Conservation (phyloP, 2,797 vertebrate genomes). For the Scomberomorus guttatus region DNA sequence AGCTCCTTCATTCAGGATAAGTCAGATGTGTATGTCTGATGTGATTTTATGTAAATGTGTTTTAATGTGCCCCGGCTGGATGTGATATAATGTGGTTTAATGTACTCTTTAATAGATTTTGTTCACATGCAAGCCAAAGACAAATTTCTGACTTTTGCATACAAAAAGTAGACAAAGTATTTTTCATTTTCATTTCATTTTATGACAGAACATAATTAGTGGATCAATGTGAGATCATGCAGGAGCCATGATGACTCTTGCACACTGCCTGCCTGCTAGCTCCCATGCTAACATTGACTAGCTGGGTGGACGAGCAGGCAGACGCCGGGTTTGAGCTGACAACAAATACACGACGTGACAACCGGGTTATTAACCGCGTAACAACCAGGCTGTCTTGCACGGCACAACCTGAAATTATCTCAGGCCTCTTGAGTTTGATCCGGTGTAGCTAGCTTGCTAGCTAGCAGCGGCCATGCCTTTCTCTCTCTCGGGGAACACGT, state of each 20-base stretch:
- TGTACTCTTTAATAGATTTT: too few species aligned
- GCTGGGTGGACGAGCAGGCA: not conserved
- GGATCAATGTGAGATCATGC: not conserved
- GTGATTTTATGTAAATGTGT: too few species aligned
- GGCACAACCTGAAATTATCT: accelerated
- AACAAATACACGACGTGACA: constrained; percentile 36
- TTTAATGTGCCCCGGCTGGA: too few species aligned
- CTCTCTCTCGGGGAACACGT: constrained; percentile 78
- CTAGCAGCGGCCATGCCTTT: constrained; percentile 67
- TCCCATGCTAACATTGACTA: constrained; percentile 46
- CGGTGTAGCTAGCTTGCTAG: constrained; percentile 6
- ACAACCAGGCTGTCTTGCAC: accelerated
- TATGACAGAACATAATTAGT: not conserved
- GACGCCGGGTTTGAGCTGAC: constrained; percentile 5
- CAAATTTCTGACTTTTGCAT: too few species aligned
- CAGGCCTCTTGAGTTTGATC: accelerated
- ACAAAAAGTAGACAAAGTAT: too few species aligned
- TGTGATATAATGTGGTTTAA: too few species aligned
- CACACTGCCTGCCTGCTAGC: constrained; percentile 34
- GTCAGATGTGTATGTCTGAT: accelerated
- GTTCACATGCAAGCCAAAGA: too few species aligned
- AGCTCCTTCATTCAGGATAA: not conserved
- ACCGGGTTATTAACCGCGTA: not conserved
- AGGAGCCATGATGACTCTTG: constrained; percentile 39
- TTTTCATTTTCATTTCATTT: too few species aligned